Percentiles rank a stretch among this genome's conserved stretches.
Evolutionary conservation across 2,113 vertebrate species (phyloP).

Genomic region (Vidua macroura): DNA sequence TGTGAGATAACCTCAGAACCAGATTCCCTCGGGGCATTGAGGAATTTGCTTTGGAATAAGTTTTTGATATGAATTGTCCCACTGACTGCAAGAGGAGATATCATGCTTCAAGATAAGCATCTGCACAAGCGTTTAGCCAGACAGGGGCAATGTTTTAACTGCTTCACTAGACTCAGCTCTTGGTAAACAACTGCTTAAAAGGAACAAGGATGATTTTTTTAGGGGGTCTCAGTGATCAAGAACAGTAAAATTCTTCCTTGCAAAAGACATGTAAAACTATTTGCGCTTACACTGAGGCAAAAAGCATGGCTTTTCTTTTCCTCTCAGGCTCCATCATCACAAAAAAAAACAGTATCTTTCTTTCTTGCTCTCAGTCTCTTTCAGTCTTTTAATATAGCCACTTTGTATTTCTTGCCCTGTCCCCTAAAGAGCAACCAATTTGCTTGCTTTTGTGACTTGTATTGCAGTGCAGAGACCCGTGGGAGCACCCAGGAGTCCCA

Average conservation of each 20-base stretch:
- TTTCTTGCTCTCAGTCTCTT: neutral
- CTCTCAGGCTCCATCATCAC: neutral
- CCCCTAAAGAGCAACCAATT: neutral
- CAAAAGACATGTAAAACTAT: neutral
- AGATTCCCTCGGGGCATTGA: neutral
- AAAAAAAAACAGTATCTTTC: accelerated
- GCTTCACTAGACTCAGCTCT: neutral
- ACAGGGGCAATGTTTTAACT: neutral
- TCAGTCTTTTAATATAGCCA: neutral
- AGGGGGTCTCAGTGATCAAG: neutral
- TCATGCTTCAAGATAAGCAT: conserved; percentile 10
- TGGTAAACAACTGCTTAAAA: neutral
- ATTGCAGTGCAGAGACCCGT: neutral
- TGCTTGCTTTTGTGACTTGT: neutral
- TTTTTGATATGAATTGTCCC: neutral
- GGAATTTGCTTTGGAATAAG: neutral
- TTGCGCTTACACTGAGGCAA: neutral
- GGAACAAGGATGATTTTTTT: neutral
- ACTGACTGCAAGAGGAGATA: neutral
- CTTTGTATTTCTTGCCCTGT: neutral
- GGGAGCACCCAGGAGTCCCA: neutral
- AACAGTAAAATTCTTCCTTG: neutral
- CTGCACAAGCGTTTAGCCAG: neutral
- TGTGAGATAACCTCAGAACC: conserved; percentile 10
- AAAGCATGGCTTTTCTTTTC: neutral